Conservation (phyloP, 2,113 vertebrate genomes). For the Scatophagus argus region DNA sequence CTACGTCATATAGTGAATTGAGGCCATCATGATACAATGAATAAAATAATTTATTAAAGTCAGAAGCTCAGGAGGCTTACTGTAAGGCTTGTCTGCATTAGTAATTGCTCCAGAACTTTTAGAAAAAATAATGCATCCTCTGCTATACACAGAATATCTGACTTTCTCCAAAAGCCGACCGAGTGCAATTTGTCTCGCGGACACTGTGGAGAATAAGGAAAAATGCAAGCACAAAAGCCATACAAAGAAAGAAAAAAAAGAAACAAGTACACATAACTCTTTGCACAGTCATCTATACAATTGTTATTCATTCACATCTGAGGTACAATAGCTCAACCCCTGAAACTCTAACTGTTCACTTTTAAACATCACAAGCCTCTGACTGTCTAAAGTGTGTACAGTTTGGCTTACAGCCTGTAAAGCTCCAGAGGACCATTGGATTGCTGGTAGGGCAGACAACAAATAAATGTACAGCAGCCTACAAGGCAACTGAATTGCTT, state of each 20-base stretch:
- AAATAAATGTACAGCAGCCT: slow-evolving; percentile 49
- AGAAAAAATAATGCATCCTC: slow-evolving; percentile 65
- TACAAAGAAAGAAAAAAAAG: slow-evolving; percentile 41
- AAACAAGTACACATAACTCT: neutral
- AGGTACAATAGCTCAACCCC: slow-evolving; percentile 1
- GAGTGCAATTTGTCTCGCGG: slow-evolving; percentile 69
- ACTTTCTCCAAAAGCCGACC: slow-evolving; percentile 53
- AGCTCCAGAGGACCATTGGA: slow-evolving; percentile 51
- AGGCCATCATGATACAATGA: neutral
- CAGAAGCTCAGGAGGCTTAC: slow-evolving; percentile 46
- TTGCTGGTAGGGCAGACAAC: slow-evolving; percentile 48
- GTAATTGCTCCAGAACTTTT: slow-evolving; percentile 60
- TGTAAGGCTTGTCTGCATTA: slow-evolving; percentile 55
- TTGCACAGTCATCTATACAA: slow-evolving; percentile 6
- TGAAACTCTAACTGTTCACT: slow-evolving; percentile 23
- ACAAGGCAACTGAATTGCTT: slow-evolving; percentile 56
- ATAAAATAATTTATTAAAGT: slow-evolving; percentile 28
- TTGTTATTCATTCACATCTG: slow-evolving; percentile 42
- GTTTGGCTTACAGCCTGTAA: slow-evolving; percentile 38
- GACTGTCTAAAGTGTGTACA: slow-evolving; percentile 36
- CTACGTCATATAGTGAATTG: neutral
- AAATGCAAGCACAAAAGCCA: slow-evolving; percentile 62
- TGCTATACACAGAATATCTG: slow-evolving; percentile 62
- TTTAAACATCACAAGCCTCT: slow-evolving; percentile 17
- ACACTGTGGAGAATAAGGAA: slow-evolving; percentile 61